Evolutionary conservation across 2,888 invertebrate genomes (phyloP), one percentile per base, ranked within the genome.

Genomic region (Leptinotarsa haldemani): DNA sequence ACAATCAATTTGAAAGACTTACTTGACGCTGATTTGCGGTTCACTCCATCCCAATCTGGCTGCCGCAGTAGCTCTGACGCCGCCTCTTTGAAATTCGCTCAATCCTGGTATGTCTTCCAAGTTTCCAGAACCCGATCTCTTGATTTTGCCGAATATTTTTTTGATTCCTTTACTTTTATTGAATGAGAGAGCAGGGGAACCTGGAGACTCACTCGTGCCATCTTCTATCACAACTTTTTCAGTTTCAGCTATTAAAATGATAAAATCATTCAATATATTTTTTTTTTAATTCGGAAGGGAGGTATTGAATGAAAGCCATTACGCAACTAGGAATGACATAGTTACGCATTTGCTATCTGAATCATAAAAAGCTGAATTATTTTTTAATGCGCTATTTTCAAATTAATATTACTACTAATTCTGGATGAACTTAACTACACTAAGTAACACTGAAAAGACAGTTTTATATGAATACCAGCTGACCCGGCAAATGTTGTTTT

Each of bases 31-130:
- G 20, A 86, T 79, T 64, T 85, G 85, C 18, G 86, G 85, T 81
- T 88, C 85, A 80, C 86, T 89, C 90, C 91, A 92, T 67, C 93
- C 93, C 20, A 94, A 90, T 70, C 95, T 89, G 52, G 93, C 91
- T 52, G 92, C 91, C 72, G 93, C 92, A n/a, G 94, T 94, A 15
- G 93, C 93, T 78, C 95, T 87, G 25, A 93, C 89, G 7, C 93
- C 94, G 2, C 93, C 93, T 64, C 95, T 89, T 76, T 91, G 90
- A 82, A 94, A 93, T 80, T 92, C 92, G 2, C 90, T 91, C 12
- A 90, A 87, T 66, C 87, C 90, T 3, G 88, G 91, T 83, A 90
- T 88, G 86, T 89, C 92, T 83, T 94, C 94, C 53, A 94, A 85
- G 81, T 90, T 92, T 58, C 92, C 92, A 56, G 93, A 93, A 50